Percentiles rank a stretch among this genome's conserved stretches.
Evolutionary conservation across 2,113 vertebrate genomes (phyloP).

Genomic region (Thymallus thymallus): DNA sequence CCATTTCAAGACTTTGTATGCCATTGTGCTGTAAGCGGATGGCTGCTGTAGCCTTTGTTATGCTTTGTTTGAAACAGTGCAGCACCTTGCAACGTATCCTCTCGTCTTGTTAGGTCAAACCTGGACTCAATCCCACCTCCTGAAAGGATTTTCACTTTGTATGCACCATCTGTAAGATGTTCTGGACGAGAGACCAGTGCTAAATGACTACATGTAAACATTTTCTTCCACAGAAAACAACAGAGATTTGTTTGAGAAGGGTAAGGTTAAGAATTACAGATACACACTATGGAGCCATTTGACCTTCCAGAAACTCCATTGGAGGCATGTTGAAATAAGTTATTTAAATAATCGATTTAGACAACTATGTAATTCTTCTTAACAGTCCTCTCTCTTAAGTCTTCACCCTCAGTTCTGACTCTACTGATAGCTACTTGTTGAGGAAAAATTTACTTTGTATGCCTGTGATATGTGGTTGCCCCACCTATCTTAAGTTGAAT

Average conservation of each 20-base stretch:
- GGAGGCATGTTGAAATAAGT: slow-evolving; percentile 37
- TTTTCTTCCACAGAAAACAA: background rate
- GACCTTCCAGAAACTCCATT: slow-evolving; percentile 6
- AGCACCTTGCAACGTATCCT: slow-evolving; percentile 28
- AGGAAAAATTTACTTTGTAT: too few relatives aligned
- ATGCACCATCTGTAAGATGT: background rate
- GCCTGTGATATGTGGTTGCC: too few relatives aligned
- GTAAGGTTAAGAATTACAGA: slow-evolving; percentile 20
- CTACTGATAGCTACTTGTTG: too few relatives aligned
- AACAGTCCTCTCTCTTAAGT: slow-evolving; percentile 10
- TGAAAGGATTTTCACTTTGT: background rate
- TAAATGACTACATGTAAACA: background rate
- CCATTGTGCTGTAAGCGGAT: slow-evolving; percentile 35
- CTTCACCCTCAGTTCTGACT: too few relatives aligned
- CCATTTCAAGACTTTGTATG: background rate
- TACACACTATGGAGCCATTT: background rate
- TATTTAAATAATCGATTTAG: slow-evolving; percentile 59
- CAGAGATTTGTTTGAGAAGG: background rate
- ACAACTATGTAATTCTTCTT: slow-evolving; percentile 16
- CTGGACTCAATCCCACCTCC: background rate
- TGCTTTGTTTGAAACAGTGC: slow-evolving; percentile 18
- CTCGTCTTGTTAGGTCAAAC: slow-evolving; percentile 11
- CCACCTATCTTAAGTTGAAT: too few relatives aligned
- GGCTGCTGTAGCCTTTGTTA: slow-evolving; percentile 31
- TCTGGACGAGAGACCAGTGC: too few relatives aligned